Base-by-base conservation (phyloP, 2,888 invertebrate species). In the Pristionchus fissidentatus region DNA sequence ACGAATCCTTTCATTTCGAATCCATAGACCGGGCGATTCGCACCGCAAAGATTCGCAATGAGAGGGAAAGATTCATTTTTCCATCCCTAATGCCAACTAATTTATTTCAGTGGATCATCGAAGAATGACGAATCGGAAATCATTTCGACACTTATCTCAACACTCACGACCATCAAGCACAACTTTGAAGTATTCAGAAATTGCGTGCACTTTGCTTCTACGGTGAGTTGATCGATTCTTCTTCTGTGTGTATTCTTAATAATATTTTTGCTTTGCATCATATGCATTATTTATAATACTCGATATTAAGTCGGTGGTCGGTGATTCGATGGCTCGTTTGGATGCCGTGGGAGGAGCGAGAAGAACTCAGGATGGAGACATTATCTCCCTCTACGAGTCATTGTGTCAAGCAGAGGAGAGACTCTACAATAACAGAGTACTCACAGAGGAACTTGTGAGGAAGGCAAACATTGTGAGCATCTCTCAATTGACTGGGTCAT, bases 311-410 rank as follows among this genome's bases (percentile, higher is more conserved):
- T 75, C 46, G 43, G 0, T 75, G 26, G 46, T 22, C 3, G 29
- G 49, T 46, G 46, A 66, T 29, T 75, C 32, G 0, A 26, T 78
- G 1, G 55, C 26, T 78, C 52, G 78, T 19, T 26, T 55, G 26
- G 78, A 78, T 78, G 78, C 78, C 52, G 35, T 78, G 52, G 29
- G 55, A 43, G 78, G 78, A 35, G 52, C 78, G 78, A 78, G 78
- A 22, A 8, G 4, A 38, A 29, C 19, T 19, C 52, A 78, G 38
- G 55, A 55, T 78, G 55, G 15, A 35, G 15, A 26, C 22, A 78
- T 78, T 38, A 43, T 78, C 52, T 78, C 78, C 22, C 38, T 78
- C 22, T 78, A 78, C 55, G 22, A 52, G 22, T 35, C 78, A 10
- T 15, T 78, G 1, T 22, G 52, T 55, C 52, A 78, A n/a, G 19